Evolutionary conservation across 2,888 invertebrate genomes (phyloP).

Genomic region (Drosophila helvetica): DNA sequence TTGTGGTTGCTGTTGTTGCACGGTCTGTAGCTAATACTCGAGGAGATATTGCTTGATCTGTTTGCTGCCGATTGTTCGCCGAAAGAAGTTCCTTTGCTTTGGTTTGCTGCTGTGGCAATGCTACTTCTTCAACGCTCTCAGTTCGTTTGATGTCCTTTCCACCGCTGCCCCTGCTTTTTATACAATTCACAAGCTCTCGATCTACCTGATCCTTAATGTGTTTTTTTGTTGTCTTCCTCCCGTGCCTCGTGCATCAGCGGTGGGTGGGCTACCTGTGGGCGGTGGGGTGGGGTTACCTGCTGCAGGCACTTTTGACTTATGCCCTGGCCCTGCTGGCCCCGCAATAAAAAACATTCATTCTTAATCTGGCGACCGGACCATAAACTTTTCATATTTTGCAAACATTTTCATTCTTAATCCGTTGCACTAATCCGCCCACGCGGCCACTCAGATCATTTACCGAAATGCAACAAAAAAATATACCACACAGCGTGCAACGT

Average conservation of each 20-base stretch:
- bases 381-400: slow-evolving; percentile 71
- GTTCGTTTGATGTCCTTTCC: slow-evolving; percentile 50
- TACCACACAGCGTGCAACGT: neutral
- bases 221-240: slow-evolving; percentile 30
- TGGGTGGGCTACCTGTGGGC: slow-evolving; percentile 9
- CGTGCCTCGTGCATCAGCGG: neutral
- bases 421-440: slow-evolving; percentile 60
- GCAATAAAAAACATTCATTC: slow-evolving; percentile 78
- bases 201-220: slow-evolving; percentile 24
- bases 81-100: neutral
- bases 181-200: neutral
- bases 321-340: slow-evolving; percentile 23
- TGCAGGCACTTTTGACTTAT: slow-evolving; percentile 59
- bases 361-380: slow-evolving; percentile 61
- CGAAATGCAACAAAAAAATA: slow-evolving; percentile 37
- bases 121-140: slow-evolving; percentile 34
- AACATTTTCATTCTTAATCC: slow-evolving; percentile 77
- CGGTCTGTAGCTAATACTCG: neutral
- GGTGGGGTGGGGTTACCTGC: slow-evolving; percentile 8
- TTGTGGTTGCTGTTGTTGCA: neutral
- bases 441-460: slow-evolving; percentile 11
- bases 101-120: slow-evolving; percentile 23
- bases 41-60: slow-evolving; percentile 3
- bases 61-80: slow-evolving; percentile 1
- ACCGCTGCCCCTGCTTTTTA: slow-evolving; percentile 44